Evolutionary conservation across 2,888 invertebrate species (phyloP).

Genomic region (Tetranychus truncatus): DNA sequence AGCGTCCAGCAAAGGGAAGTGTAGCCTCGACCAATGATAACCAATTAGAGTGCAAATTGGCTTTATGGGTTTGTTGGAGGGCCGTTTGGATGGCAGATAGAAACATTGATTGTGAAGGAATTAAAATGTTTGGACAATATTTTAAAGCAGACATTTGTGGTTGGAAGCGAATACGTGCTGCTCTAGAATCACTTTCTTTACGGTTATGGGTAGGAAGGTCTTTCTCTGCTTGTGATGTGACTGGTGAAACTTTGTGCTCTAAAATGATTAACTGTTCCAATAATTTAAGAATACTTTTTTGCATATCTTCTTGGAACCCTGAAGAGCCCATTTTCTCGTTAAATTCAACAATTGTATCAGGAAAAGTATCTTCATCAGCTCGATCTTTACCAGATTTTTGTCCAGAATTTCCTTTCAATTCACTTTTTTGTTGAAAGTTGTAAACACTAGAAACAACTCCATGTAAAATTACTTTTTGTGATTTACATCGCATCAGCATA

Average conservation of each 20-base stretch:
- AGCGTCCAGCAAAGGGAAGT: conserved; percentile 56
- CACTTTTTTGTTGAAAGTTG: conserved; percentile 24
- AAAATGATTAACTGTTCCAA: conserved; percentile 23
- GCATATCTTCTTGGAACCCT: conserved; percentile 23
- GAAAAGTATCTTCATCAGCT: conserved; percentile 17
- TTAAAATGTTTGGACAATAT: conserved; percentile 35
- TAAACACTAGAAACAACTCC: conserved; percentile 57
- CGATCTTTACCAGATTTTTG: not conserved
- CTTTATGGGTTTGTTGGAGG: conserved; percentile 47
- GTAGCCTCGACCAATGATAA: conserved; percentile 58
- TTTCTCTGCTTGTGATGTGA: conserved; percentile 11
- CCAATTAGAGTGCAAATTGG: conserved; percentile 62
- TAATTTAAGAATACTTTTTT: conserved; percentile 20
- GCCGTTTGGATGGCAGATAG: conserved; percentile 57
- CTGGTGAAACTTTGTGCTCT: conserved; percentile 16
- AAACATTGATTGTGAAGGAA: conserved; percentile 65
- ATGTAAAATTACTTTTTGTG: conserved; percentile 63
- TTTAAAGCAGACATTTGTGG: conserved; percentile 25
- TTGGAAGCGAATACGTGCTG: conserved; percentile 20
- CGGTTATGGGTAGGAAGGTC: conserved; percentile 15
- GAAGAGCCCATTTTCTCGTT: conserved; percentile 15
- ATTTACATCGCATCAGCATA: conserved; percentile 49
- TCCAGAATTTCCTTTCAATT: not conserved
- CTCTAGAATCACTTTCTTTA: conserved; percentile 19
- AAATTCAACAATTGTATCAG: conserved; percentile 20